Evolutionary conservation across 2,888 invertebrate species (phyloP), one percentile per base, ranked within the genome.

Genomic region (Dendrolimus houi): DNA sequence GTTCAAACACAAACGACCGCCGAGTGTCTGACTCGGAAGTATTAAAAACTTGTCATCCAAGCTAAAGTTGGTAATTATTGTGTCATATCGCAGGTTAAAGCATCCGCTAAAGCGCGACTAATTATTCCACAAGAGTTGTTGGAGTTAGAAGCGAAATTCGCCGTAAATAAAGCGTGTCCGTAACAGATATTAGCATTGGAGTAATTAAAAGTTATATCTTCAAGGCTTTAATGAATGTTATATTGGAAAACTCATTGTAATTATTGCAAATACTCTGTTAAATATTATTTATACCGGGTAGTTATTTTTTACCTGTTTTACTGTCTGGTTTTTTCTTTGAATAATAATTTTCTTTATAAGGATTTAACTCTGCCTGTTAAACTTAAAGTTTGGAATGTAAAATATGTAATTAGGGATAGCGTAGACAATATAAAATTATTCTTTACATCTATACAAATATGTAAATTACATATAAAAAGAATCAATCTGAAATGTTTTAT

Each of bases 141-240:
- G 41, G 64, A 65, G 62, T 64, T 59, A 57, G 62, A 61, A 66
- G 61, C 58, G 58, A 64, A 70, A 68, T 65, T 68, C 61, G 58
- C 61, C 64, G 68, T 67, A 74, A 72, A 71, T 71, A 72, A 66
- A 68, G 62, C 64, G 64, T 68, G 68, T 69, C 70, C 63, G 66
- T 67, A 69, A 64, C 69, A 71, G 67, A 68, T 70, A 71, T 75
- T 71, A 74, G 71, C 71, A 70, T 65, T 64, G 63, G 66, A 71
- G 67, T 71, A 69, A 72, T 74, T 74, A 76, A 73, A 76, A 73
- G 69, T 75, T 74, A 65, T 66, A 69, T 67, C 65, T 65, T 64
- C 61, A 55, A 62, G 69, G 69, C 67, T 66, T 60, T 60, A 62
- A 62, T 64, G 62, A 69, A 70, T 64, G 58, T 60, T 63, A 62